Evolutionary conservation across 2,888 invertebrate genomes (phyloP).

Genomic region (Galeopsomyia nigrocyanea): DNA sequence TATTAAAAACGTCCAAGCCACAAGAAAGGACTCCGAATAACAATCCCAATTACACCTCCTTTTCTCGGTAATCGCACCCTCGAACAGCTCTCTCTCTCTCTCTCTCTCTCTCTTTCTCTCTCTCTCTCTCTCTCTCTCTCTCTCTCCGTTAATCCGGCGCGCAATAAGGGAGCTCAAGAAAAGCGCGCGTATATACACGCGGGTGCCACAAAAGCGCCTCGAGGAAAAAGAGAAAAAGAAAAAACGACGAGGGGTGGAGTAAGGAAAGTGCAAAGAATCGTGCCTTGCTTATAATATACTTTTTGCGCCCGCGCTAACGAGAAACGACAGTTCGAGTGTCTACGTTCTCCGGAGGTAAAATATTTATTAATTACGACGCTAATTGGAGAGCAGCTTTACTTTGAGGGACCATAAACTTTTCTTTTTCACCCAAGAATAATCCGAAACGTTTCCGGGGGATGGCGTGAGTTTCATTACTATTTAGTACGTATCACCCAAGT

Average conservation of each 20-base stretch:
- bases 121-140: no score
- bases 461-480: no score
- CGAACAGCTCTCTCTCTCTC: no score
- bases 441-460: conserved; percentile 19
- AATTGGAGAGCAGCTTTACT: conserved; percentile 52
- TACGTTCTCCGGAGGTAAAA: conserved; percentile 53
- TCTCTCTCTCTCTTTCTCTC: no score
- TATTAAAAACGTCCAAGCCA: no score
- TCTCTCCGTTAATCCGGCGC: no score
- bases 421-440: conserved; percentile 17
- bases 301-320: conserved; percentile 34
- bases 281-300: background rate
- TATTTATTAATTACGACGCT: conserved; percentile 61
- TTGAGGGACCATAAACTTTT: conserved; percentile 49
- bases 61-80: no score
- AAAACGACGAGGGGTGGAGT: background rate
- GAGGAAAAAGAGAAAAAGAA: no score
- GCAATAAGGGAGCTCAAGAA: no score
- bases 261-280: conserved; percentile 9
- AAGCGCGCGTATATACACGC: conserved; percentile 8
- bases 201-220: background rate
- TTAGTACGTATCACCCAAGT: no score
- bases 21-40: no score
- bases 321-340: conserved; percentile 39
- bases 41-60: no score